Conservation (phyloP, 2,113 vertebrate genomes). For the Oryzias celebensis region DNA sequence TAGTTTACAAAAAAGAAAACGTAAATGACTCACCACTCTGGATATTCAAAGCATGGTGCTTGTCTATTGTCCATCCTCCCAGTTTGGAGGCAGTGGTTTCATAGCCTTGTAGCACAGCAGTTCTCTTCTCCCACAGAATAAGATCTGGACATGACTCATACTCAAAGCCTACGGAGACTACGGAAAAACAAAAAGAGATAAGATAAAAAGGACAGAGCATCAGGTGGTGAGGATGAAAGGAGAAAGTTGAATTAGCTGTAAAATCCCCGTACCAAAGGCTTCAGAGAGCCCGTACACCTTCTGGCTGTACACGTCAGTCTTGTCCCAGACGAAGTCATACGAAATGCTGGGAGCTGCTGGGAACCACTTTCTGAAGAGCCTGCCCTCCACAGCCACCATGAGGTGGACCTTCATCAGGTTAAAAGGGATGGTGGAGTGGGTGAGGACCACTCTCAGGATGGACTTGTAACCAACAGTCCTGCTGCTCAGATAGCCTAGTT, state of each 20-base stretch:
- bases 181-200: slow-evolving; percentile 38
- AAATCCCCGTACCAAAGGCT: slow-evolving; percentile 86
- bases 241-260: not conserved
- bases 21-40: slow-evolving; percentile 87
- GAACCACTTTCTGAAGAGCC: slow-evolving; percentile 96
- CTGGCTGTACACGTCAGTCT: slow-evolving; percentile 96
- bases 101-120: slow-evolving; percentile 91
- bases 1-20: no score
- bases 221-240: not conserved
- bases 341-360: slow-evolving; percentile 89
- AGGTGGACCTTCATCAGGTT: slow-evolving; percentile 99
- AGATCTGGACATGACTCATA: slow-evolving; percentile 97
- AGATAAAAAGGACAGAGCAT: not conserved
- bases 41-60: slow-evolving; percentile 95
- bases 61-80: slow-evolving; percentile 93
- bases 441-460: slow-evolving; percentile 89
- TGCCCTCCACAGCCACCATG: slow-evolving; percentile 94
- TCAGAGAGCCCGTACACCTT: slow-evolving; percentile 95
- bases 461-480: slow-evolving; percentile 94
- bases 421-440: slow-evolving; percentile 91
- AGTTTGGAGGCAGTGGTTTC: slow-evolving; percentile 93
- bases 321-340: slow-evolving; percentile 97
- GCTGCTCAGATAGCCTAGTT: slow-evolving; percentile 92
- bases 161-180: slow-evolving; percentile 96
- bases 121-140: slow-evolving; percentile 98